Base-by-base conservation (phyloP, 2,797 vertebrate genomes). In the Centroberyx gerrardi region DNA sequence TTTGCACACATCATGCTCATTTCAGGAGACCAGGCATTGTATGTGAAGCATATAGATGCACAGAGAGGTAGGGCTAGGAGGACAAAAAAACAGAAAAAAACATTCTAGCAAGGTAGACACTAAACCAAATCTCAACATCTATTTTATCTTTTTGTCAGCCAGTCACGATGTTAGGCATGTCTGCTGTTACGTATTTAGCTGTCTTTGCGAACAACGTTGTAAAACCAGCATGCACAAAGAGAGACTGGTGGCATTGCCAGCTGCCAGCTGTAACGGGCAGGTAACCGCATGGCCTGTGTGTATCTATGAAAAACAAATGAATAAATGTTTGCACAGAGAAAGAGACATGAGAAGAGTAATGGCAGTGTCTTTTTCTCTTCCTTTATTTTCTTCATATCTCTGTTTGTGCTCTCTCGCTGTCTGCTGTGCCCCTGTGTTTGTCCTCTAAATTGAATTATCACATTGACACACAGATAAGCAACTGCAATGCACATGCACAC, bases 391-490 rank as follows among this genome's bases (percentile, higher is more conserved):
- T 62, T 72, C 27, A 68, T 69, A 85, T 85, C 76, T 79, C 60
- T 73, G 52, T 75, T 40, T 58, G 64, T 71, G 29, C 42, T 68
- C 28, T 55, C 53, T 22, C 33, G 46, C 72, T 55, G 54, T 79
- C 62, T 66, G 56, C 61, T 31, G 33, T 76, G 68, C 73, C 80
- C 67, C 65, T 0, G 46, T 79, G 77, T 88, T 92, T 91, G 89
- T 84, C 88, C 86, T 88, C 83, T 78, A 84, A 88, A 92, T 69
- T 82, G 72, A 92, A 86, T 80, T 76, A 87, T 90, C 72, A 76
- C 72, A 72, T 42, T 76, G 83, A 85, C 75, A 58, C 62, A 44
- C 61, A 33, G 64, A 88, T 88, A 84, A 81, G 80, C 55, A 42
- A 63, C 64, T 68, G 17, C 29, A 29, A 58, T 64, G 51, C 61